phyloP scores from a whole-genome alignment of 2,113 vertebrate genomes.

The Dipodomys stephensi region DNA sequence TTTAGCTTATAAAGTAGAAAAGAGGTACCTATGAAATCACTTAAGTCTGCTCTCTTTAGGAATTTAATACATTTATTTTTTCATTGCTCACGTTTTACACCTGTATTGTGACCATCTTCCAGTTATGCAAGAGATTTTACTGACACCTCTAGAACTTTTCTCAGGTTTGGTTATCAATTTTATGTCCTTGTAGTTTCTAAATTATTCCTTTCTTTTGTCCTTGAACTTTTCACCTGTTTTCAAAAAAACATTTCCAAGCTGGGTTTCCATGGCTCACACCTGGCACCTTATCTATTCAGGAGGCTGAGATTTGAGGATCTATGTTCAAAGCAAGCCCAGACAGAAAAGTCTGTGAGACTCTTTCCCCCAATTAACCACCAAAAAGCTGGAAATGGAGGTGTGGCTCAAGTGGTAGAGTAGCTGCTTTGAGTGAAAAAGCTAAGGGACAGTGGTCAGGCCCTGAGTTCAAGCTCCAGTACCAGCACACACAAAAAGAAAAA shows the following conservation, averaged over 20 bases:
- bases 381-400: too few species aligned
- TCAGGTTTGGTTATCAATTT: neutral
- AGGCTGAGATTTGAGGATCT: too few species aligned
- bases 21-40: neutral
- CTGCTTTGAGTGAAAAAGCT: too few species aligned
- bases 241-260: neutral
- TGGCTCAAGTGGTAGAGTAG: too few species aligned
- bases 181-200: neutral
- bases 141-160: neutral
- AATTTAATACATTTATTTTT: neutral
- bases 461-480: too few species aligned
- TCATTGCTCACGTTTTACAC: neutral
- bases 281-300: too few species aligned
- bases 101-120: conserved; percentile 10
- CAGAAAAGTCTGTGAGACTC: too few species aligned
- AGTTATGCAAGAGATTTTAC: neutral
- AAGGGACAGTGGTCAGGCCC: too few species aligned
- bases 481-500: too few species aligned
- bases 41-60: neutral
- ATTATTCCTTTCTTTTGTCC: neutral
- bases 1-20: conserved; percentile 29
- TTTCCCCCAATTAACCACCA: too few species aligned
- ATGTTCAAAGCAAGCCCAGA: too few species aligned
- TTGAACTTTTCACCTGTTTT: conserved; percentile 21
- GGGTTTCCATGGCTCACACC: neutral